Evolutionary conservation across 2,797 vertebrate species (phyloP).

Genomic region (Arvicola amphibius): DNA sequence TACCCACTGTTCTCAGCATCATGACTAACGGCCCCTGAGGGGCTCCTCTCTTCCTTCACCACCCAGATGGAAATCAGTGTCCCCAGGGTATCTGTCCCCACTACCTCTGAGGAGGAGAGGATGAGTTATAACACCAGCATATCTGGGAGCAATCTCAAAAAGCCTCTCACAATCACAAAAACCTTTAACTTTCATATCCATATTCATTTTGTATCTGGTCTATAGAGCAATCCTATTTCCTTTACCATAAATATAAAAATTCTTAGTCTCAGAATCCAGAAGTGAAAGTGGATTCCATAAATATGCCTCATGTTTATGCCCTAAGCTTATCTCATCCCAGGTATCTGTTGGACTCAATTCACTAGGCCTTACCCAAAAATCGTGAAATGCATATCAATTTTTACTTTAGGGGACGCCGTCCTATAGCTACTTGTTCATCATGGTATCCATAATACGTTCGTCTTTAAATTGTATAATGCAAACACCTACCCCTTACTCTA

Average conservation of each 20-base stretch:
- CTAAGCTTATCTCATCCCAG: background rate
- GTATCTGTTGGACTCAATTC: background rate
- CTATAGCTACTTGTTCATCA: background rate
- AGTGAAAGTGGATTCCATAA: background rate
- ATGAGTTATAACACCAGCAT: background rate
- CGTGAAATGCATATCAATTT: background rate
- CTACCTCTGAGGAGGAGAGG: background rate
- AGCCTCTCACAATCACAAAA: background rate
- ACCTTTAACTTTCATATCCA: background rate
- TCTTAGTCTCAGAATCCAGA: background rate
- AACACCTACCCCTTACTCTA: background rate
- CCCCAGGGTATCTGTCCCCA: background rate
- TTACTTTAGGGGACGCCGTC: background rate
- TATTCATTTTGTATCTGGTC: background rate
- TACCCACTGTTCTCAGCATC: background rate
- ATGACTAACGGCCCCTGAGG: background rate
- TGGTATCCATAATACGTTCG: background rate
- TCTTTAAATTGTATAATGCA: background rate
- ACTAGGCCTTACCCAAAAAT: background rate
- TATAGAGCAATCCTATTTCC: background rate
- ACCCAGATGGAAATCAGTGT: background rate
- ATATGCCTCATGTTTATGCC: background rate
- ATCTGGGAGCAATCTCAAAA: background rate
- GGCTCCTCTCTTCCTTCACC: background rate
- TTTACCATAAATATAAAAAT: background rate